Percentiles rank a stretch among this genome's conserved stretches.
Conservation (phyloP, 2,797 vertebrate species). For the Sphaeramia orbicularis region DNA sequence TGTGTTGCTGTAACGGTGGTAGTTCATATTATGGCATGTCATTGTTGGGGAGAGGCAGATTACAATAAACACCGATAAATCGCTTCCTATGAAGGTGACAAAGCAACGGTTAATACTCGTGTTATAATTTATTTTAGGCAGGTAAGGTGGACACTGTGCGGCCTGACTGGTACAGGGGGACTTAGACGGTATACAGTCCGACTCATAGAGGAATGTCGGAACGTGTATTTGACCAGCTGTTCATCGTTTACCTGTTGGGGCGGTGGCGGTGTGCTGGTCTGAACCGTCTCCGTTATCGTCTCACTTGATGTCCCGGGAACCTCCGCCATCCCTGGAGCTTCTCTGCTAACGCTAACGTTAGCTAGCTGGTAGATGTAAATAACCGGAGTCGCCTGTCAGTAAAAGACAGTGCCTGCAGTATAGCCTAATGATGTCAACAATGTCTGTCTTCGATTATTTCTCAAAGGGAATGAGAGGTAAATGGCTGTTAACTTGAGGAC, state of each 20-base stretch:
- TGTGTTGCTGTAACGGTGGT: no score
- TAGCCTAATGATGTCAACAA: not conserved
- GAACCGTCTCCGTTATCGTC: constrained; percentile 88
- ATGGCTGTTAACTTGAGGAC: not conserved
- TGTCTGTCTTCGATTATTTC: not conserved
- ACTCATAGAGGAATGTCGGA: fast-evolving
- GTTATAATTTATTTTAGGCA: not conserved
- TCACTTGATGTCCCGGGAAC: constrained; percentile 86
- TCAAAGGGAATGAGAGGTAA: not conserved
- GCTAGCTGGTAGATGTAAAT: constrained; percentile 18
- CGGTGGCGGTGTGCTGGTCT: constrained; percentile 82
- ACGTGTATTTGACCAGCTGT: not conserved
- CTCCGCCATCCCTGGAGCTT: constrained; percentile 84
- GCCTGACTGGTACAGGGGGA: not conserved
- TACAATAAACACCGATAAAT: no score
- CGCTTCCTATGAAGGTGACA: no score
- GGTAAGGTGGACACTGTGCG: not conserved
- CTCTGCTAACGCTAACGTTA: constrained; percentile 66
- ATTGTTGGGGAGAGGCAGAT: no score
- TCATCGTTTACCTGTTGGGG: constrained; percentile 81
- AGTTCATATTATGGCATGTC: no score
- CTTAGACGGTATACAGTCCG: not conserved
- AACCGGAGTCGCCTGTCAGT: not conserved
- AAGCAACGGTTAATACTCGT: not conserved
- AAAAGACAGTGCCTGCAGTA: not conserved